Evolutionary conservation across 2,113 vertebrate genomes (phyloP).

Genomic region (Campylorhamphus procurvoides): DNA sequence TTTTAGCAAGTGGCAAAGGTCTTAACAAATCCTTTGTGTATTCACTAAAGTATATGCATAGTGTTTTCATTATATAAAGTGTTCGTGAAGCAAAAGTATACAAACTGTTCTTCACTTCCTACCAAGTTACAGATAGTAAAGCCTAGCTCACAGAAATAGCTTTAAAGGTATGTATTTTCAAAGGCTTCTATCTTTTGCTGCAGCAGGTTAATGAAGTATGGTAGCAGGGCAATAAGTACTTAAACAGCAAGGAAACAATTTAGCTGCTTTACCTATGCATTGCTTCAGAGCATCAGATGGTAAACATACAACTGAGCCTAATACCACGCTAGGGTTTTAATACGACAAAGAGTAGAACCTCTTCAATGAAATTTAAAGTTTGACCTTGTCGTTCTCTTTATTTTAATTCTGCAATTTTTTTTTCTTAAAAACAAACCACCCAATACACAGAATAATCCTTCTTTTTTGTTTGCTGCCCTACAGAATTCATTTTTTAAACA

Average conservation of each 20-base stretch:
- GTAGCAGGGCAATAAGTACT: slow-evolving; percentile 54
- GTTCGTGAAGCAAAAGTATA: slow-evolving; percentile 62
- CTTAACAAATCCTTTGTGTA: slow-evolving; percentile 75
- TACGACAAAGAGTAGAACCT: slow-evolving; percentile 41
- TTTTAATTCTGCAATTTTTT: slow-evolving; percentile 23
- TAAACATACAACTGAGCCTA: slow-evolving; percentile 53
- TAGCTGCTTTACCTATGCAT: slow-evolving; percentile 40
- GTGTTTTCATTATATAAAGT: slow-evolving; percentile 72
- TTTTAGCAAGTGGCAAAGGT: slow-evolving; percentile 82
- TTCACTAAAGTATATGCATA: slow-evolving; percentile 69
- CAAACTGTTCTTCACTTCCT: slow-evolving; percentile 61
- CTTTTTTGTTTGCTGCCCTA: slow-evolving; percentile 33
- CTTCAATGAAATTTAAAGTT: slow-evolving; percentile 19
- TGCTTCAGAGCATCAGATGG: slow-evolving; percentile 24
- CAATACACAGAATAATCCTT: neutral
- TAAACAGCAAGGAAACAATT: slow-evolving; percentile 61
- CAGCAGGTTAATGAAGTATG: slow-evolving; percentile 49
- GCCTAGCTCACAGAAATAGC: slow-evolving; percentile 46
- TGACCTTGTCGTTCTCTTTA: slow-evolving; percentile 50
- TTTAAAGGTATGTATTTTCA: slow-evolving; percentile 62
- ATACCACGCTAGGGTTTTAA: neutral
- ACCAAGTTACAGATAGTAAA: slow-evolving; percentile 42
- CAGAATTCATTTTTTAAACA: slow-evolving; percentile 64
- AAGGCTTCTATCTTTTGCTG: slow-evolving; percentile 54
- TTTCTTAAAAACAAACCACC: neutral